These are phyloP conservation scores for Scaptodrosophila lebanonensis DNA, from an alignment of 1,140 invertebrate species.

Conservation along the genomic window DNA sequence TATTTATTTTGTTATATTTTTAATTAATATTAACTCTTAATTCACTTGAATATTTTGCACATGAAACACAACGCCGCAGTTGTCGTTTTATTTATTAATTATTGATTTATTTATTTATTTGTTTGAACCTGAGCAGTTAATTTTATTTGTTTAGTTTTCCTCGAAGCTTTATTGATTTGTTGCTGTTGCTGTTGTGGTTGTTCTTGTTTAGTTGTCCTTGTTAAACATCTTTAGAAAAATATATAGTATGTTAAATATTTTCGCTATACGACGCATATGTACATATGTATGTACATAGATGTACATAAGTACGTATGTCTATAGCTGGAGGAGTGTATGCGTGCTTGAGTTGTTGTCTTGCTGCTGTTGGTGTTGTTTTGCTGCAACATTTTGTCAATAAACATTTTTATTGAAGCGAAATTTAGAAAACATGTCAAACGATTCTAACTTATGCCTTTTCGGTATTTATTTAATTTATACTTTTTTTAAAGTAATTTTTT, in stretches of 20 bases:
- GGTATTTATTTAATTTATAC: no score
- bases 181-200: conserved; percentile 9
- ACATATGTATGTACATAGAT: no score
- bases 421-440: no score
- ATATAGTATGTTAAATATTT: conserved; percentile 17
- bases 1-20: conserved; percentile 24
- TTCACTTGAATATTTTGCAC: conserved; percentile 58
- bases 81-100: conserved; percentile 6
- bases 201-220: conserved; percentile 13
- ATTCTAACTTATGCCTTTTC: no score
- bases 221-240: conserved; percentile 67
- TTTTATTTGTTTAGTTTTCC: conserved; percentile 27
- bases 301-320: no score
- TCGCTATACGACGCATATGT: background rate
- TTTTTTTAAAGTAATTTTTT: no score
- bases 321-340: no score
- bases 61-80: conserved; percentile 62
- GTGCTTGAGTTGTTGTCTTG: no score
- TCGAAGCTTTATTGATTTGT: conserved; percentile 4
- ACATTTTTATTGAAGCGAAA: no score
- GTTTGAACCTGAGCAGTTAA: conserved; percentile 55
- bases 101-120: conserved; percentile 10
- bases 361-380: no score
- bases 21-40: conserved; percentile 24
- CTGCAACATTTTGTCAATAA: no score